phyloP scores from a whole-genome alignment of 2,888 invertebrate genomes.

The Catocala fraxini region DNA sequence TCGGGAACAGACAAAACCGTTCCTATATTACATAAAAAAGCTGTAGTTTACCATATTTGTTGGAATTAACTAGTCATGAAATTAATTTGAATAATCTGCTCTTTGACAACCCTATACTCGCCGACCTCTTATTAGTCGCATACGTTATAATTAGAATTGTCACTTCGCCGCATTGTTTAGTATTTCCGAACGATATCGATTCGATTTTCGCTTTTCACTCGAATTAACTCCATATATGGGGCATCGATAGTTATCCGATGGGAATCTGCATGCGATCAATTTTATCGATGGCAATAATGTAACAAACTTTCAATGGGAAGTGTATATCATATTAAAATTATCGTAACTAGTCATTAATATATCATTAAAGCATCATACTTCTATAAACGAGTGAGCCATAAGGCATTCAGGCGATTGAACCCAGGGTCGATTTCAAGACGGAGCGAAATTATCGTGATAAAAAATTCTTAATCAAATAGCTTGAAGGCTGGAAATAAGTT shows the following conservation, averaged over 20 bases:
- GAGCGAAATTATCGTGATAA: too few relatives aligned
- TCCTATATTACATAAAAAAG: too few relatives aligned
- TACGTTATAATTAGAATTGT: constrained; percentile 50
- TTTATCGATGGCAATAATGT: constrained; percentile 12
- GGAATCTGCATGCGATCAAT: constrained; percentile 29
- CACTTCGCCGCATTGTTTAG: constrained; percentile 51
- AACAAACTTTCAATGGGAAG: constrained; percentile 8
- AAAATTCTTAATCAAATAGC: too few relatives aligned
- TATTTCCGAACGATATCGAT: constrained; percentile 53
- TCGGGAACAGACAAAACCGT: too few relatives aligned
- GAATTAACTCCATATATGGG: constrained; percentile 38
- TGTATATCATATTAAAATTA: constrained; percentile 5
- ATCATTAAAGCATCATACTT: too few relatives aligned
- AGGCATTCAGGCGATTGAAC: too few relatives aligned
- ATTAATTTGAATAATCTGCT: not conserved
- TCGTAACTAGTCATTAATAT: too few relatives aligned
- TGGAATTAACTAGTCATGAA: too few relatives aligned
- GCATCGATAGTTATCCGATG: constrained; percentile 29
- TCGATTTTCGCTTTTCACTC: constrained; percentile 57
- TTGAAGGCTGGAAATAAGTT: too few relatives aligned
- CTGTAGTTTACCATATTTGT: too few relatives aligned
- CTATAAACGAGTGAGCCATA: too few relatives aligned
- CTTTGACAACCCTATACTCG: constrained; percentile 38
- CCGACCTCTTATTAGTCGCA: constrained; percentile 26
- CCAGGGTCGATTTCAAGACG: too few relatives aligned